Evolutionary conservation across 1,140 invertebrate species (phyloP), one percentile per base, ranked within the genome.

Genomic region (Dendroctonus ponderosae): DNA sequence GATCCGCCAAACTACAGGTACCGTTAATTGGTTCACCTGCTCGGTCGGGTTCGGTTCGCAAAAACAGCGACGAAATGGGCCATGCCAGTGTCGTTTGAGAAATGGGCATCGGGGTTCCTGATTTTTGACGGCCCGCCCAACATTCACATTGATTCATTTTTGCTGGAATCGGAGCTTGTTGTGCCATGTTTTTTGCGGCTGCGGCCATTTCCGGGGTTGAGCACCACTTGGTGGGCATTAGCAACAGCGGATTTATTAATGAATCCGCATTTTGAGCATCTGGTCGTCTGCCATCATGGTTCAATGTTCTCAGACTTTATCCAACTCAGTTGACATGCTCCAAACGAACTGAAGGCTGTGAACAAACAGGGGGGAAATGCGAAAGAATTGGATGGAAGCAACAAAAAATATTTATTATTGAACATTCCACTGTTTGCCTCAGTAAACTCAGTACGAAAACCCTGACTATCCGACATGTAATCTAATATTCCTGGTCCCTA

Each of bases 11-110:
- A 74, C 74, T 74, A 75, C 74, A 68, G 68, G 71, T 75, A 72
- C 74, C 74, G 74, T 75, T 75, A 75, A 75, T 75, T 75, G 74
- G 72, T 69, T 72, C 74, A 75, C 74, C 74, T 75, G 74, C 70
- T 59, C 53, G 40, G 12, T 66, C 38, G 43, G 46, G 44, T 49
- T 62, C 44, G 60, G 54, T 61, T 60, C 54, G 63, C 66, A 69
- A 66, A 66, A 66, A 63, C 40, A n/a, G 51, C 67, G 51, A 62
- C 39, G 54, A 57, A 57, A 57, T 57, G 54, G 54, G 46, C 26
- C 26, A 26, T 26, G 26, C 56, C 67, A 46, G 41, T 64, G 62
- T 61, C 63, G 56, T 65, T 65, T 59, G 56, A 57, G 52, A 65
- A 65, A 65, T 58, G 15, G 37, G 43, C 56, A 37, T 12, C 46